Evolutionary conservation across 1,140 invertebrate genomes (phyloP).

Genomic region (Carcinoscorpius rotundicauda): DNA sequence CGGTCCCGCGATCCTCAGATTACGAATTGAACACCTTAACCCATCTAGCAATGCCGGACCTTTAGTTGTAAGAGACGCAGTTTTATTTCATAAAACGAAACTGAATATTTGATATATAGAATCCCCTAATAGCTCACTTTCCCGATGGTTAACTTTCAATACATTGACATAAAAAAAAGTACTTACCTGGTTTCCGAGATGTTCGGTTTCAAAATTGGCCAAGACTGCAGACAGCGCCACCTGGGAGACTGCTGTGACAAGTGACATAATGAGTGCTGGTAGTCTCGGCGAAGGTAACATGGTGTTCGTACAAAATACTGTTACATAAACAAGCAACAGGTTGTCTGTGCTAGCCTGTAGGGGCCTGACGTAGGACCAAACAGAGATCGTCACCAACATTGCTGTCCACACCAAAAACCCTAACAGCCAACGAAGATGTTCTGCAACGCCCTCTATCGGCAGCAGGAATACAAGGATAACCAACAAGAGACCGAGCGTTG

Average conservation of each 20-base stretch:
- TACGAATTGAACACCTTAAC: too few species aligned
- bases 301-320: slow-evolving; percentile 29
- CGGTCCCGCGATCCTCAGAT: too few species aligned
- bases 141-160: too few species aligned
- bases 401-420: slow-evolving; percentile 24
- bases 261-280: slow-evolving; percentile 23
- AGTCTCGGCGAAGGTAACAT: slow-evolving; percentile 27
- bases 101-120: too few species aligned
- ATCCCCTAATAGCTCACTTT: too few species aligned
- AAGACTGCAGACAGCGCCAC: slow-evolving; percentile 25
- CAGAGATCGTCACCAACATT: slow-evolving; percentile 17
- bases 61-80: too few species aligned
- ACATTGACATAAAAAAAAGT: neutral
- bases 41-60: too few species aligned
- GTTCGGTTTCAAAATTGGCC: slow-evolving; percentile 19
- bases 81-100: too few species aligned
- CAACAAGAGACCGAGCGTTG: slow-evolving; percentile 21
- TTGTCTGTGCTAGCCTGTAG: slow-evolving; percentile 24
- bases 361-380: slow-evolving; percentile 19
- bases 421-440: slow-evolving; percentile 18
- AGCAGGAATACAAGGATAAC: slow-evolving; percentile 20
- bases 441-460: slow-evolving; percentile 22
- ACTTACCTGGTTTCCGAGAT: slow-evolving; percentile 23
- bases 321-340: slow-evolving; percentile 26
- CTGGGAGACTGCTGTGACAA: slow-evolving; percentile 24